Evolutionary conservation across 1,140 invertebrate genomes (phyloP).

Genomic region (Euborellia annulipes): DNA sequence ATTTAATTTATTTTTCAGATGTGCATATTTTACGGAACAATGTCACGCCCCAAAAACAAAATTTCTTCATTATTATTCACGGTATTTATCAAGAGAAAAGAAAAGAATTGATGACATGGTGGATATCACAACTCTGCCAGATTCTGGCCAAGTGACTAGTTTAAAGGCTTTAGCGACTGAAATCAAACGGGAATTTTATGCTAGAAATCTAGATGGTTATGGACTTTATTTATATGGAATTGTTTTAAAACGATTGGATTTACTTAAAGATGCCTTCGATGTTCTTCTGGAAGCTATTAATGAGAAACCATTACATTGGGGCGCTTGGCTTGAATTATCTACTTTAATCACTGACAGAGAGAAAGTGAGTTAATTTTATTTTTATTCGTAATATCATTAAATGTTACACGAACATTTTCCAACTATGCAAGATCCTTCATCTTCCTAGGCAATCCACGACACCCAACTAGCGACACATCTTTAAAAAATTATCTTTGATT

Average conservation of each 20-base stretch:
- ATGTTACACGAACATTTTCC: no score
- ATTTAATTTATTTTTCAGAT: slow-evolving; percentile 36
- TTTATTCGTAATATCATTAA: not conserved
- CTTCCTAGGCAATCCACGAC: no score
- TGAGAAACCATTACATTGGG: slow-evolving; percentile 74
- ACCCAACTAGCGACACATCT: no score
- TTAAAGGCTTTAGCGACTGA: slow-evolving; percentile 37
- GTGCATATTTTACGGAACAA: slow-evolving; percentile 64
- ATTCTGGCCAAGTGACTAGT: slow-evolving; percentile 38
- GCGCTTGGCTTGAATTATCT: slow-evolving; percentile 84
- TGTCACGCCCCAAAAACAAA: slow-evolving; percentile 44
- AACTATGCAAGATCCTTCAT: no score
- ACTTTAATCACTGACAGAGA: slow-evolving; percentile 66
- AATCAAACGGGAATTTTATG: slow-evolving; percentile 38
- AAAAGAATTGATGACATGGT: slow-evolving; percentile 71
- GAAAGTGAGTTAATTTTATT: slow-evolving; percentile 21
- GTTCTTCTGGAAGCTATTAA: slow-evolving; percentile 63
- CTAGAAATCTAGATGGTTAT: slow-evolving; percentile 66
- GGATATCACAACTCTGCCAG: slow-evolving; percentile 52
- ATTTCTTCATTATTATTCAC: slow-evolving; percentile 72
- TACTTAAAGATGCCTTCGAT: slow-evolving; percentile 53
- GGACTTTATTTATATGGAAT: slow-evolving; percentile 82
- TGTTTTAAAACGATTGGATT: slow-evolving; percentile 73
- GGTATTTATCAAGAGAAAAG: slow-evolving; percentile 78
- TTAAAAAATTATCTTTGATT: slow-evolving; percentile 12